A percentile compares a stretch with the other conserved stretches of the same genome.
These are phyloP conservation scores for Erethizon dorsatum DNA, from an alignment of 2,797 vertebrate species.

Conservation along the genomic window DNA sequence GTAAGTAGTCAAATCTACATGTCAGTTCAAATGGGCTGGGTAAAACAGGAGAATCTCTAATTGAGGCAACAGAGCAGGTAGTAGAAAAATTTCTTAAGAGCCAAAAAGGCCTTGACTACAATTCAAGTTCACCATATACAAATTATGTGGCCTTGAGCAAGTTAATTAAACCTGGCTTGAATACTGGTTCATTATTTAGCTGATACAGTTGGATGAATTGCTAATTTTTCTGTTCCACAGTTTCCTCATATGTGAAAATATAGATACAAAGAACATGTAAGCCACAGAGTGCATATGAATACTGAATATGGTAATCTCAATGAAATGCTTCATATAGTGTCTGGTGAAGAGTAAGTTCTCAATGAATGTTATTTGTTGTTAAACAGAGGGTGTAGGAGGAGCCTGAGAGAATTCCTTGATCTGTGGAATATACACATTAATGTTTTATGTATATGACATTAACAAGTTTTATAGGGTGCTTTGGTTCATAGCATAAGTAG, in stretches of 20 bases:
- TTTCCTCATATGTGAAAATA: conserved; percentile 51
- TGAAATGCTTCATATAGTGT: background rate
- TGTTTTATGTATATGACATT: background rate
- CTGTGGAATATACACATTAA: background rate
- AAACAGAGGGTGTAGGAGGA: background rate
- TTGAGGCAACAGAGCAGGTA: background rate
- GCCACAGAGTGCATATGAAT: background rate
- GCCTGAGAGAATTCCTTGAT: background rate
- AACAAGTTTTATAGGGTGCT: conserved; percentile 7
- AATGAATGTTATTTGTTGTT: conserved; percentile 8
- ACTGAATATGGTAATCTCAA: background rate
- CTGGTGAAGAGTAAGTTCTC: background rate
- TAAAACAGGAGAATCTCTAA: background rate
- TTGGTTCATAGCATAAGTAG: conserved; percentile 28
- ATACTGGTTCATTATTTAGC: conserved; percentile 41
- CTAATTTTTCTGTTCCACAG: background rate
- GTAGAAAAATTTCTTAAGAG: conserved; percentile 6
- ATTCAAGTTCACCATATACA: background rate
- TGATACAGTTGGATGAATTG: conserved; percentile 24
- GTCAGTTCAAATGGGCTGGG: background rate
- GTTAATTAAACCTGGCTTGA: conserved; percentile 51
- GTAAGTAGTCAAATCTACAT: background rate
- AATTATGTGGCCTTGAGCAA: conserved; percentile 17
- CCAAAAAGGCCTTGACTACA: background rate
- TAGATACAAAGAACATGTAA: background rate